phyloP scores from a whole-genome alignment of 2,797 vertebrate species.

The Semaprochilodus insignis region DNA sequence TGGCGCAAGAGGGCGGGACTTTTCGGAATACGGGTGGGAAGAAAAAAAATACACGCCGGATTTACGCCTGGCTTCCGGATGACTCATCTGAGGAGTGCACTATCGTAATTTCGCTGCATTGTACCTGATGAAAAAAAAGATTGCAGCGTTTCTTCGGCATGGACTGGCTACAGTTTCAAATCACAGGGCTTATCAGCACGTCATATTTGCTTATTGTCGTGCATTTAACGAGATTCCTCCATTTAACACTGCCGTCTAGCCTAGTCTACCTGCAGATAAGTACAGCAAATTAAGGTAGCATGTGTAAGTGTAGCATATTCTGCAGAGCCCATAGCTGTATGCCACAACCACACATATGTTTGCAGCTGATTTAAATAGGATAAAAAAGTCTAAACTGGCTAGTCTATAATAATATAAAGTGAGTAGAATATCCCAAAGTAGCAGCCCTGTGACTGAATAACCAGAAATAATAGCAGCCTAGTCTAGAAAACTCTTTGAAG shows the following conservation, averaged over 20 bases:
- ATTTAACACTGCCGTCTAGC: neutral
- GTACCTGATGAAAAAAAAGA: slow-evolving; percentile 45
- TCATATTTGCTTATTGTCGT: neutral
- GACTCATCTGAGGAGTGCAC: slow-evolving; percentile 69
- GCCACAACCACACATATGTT: no score
- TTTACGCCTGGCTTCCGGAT: slow-evolving; percentile 71
- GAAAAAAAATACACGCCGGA: slow-evolving; percentile 28
- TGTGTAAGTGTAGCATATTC: no score
- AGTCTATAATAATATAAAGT: no score
- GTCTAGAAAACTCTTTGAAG: no score
- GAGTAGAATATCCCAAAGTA: neutral
- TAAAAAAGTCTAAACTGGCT: neutral
- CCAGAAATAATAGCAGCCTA: neutral
- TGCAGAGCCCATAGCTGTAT: no score
- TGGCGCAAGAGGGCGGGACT: neutral
- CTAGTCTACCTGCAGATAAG: neutral
- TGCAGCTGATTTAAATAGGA: no score
- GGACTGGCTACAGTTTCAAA: neutral
- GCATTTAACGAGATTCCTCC: neutral
- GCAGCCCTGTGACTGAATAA: neutral
- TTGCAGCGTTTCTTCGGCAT: slow-evolving; percentile 5
- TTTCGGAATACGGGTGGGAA: neutral
- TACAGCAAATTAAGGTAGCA: neutral
- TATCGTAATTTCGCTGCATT: slow-evolving; percentile 11
- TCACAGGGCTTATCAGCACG: neutral